Conservation (phyloP, 2,888 invertebrate genomes). For the Polymixis flavicincta region DNA sequence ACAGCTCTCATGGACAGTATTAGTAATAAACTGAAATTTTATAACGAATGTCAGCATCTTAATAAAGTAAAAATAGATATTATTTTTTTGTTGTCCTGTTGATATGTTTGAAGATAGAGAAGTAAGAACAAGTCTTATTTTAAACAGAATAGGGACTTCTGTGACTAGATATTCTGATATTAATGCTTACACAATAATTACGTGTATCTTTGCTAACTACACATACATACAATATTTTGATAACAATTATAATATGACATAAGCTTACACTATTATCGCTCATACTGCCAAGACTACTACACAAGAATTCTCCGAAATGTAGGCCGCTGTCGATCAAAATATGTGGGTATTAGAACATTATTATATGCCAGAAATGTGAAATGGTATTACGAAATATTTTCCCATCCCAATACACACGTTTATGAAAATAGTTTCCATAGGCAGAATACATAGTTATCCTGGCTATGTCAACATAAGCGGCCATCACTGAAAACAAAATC, state of each 20-base stretch:
- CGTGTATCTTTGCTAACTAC: not conserved
- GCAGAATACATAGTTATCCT: not conserved
- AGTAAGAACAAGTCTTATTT: not conserved
- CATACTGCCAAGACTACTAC: slow-evolving; percentile 15
- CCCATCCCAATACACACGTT: slow-evolving; percentile 16
- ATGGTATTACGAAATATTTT: slow-evolving; percentile 29
- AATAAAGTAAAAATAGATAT: not conserved
- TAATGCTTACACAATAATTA: not conserved
- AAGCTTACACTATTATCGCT: not conserved
- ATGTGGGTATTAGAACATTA: slow-evolving; percentile 40
- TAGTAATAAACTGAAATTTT: not conserved
- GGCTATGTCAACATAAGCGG: not conserved
- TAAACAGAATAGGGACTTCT: not conserved
- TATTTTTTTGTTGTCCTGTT: not conserved
- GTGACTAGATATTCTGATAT: not conserved
- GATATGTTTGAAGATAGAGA: not conserved
- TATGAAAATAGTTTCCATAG: slow-evolving; percentile 37
- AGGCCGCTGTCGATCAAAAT: slow-evolving; percentile 39
- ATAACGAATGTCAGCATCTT: not conserved
- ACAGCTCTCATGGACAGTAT: not conserved
- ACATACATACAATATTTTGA: not conserved
- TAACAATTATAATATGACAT: slow-evolving; percentile 24
- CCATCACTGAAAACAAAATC: not conserved
- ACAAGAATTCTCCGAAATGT: slow-evolving; percentile 25
- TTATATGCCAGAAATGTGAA: slow-evolving; percentile 43